Conservation (phyloP, 2,113 vertebrate genomes). For the Pipra filicauda region DNA sequence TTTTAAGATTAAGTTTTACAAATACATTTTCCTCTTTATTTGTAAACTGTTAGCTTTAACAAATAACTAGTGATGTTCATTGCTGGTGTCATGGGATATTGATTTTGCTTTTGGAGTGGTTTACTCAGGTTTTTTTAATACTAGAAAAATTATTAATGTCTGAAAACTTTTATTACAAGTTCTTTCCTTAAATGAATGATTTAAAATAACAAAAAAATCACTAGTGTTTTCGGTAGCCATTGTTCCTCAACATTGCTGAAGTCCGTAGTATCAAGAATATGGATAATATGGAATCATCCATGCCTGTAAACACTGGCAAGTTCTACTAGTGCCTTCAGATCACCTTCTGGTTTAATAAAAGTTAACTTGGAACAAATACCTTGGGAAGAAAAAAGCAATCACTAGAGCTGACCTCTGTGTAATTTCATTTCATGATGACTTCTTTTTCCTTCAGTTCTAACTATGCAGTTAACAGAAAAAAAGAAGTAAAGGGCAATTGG, state of each 20-base stretch:
- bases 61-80: not conserved
- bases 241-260: not conserved
- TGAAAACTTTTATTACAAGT: not conserved
- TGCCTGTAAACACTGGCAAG: not conserved
- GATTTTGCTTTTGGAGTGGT: not conserved
- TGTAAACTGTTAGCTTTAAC: not conserved
- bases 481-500: constrained; percentile 12
- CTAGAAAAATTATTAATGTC: not conserved
- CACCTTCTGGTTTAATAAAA: not conserved
- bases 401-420: constrained; percentile 45
- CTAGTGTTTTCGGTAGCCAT: not conserved
- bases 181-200: not conserved
- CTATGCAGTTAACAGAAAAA: constrained; percentile 21
- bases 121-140: not conserved
- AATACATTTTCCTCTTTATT: not conserved
- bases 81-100: not conserved
- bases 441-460: constrained; percentile 26
- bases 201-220: not conserved
- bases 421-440: constrained; percentile 37
- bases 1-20: not conserved
- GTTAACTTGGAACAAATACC: constrained; percentile 11
- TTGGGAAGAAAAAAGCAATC: constrained; percentile 17
- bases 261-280: not conserved
- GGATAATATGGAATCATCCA: not conserved
- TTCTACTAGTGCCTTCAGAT: not conserved